Evolutionary conservation across 2,797 vertebrate genomes (phyloP).

Genomic region (Phataginus tetradactyla): DNA sequence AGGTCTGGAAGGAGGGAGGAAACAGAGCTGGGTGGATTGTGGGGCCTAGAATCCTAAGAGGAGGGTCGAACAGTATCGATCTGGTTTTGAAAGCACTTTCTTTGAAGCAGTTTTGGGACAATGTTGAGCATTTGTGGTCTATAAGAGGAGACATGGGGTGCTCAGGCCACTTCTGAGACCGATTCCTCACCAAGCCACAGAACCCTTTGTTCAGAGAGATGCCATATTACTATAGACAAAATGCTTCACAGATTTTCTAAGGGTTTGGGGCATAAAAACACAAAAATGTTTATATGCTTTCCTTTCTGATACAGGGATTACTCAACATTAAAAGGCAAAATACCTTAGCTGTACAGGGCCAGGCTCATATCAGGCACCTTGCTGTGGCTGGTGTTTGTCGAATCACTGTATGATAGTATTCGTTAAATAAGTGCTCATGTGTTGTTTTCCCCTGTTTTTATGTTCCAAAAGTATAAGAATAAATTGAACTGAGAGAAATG

Average conservation of each 20-base stretch:
- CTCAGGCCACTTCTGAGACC: constrained; percentile 2
- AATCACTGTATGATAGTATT: background rate
- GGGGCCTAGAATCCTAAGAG: background rate
- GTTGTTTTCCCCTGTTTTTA: background rate
- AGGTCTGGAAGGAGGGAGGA: background rate
- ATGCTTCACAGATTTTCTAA: background rate
- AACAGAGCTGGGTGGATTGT: background rate
- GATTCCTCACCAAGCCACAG: background rate
- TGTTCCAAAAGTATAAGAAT: background rate
- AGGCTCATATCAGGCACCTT: background rate
- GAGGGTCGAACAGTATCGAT: background rate
- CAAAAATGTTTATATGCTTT: background rate
- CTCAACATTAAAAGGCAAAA: background rate
- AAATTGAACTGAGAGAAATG: background rate
- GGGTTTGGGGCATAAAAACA: background rate
- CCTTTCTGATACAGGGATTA: background rate
- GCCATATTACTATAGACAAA: background rate
- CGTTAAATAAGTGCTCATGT: background rate
- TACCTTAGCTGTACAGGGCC: background rate
- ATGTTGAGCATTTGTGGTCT: background rate
- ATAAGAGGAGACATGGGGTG: background rate
- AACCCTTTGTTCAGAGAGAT: background rate
- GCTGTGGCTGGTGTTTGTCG: background rate
- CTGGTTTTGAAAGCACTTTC: constrained; percentile 38
- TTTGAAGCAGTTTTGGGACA: background rate